phyloP scores from a whole-genome alignment of 2,113 vertebrate genomes.

The Stomatorhinus ivindoensis region DNA sequence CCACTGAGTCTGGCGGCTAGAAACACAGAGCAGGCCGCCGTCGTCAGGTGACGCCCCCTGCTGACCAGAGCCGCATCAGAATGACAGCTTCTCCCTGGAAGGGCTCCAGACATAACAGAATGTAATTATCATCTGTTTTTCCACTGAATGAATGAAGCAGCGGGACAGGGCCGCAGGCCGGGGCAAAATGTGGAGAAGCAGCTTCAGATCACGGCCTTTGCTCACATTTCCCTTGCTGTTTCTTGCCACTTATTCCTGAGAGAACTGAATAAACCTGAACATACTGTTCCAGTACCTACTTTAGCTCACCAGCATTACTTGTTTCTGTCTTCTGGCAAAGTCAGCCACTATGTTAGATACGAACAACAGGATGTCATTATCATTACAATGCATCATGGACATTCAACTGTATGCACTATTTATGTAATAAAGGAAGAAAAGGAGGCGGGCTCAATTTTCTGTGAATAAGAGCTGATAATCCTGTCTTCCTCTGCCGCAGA shows the following conservation, averaged over 20 bases:
- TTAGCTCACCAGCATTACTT: not conserved
- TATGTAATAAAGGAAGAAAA: not conserved
- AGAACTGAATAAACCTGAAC: not conserved
- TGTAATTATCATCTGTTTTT: conserved; percentile 1
- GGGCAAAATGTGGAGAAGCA: not conserved
- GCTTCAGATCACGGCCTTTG: not conserved
- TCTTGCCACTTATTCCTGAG: not conserved
- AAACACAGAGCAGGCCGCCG: not conserved
- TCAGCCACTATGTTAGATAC: not conserved
- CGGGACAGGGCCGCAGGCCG: not conserved
- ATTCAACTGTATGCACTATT: not conserved
- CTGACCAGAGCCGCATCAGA: not conserved
- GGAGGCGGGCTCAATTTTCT: not conserved
- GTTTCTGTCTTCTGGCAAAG: not conserved
- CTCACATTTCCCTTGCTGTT: not conserved
- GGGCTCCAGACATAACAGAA: not conserved
- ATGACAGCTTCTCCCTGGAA: not conserved
- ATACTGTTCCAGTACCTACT: not conserved
- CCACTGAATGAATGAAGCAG: not conserved
- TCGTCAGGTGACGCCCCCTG: not conserved
- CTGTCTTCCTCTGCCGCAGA: not conserved
- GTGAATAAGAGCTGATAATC: not conserved
- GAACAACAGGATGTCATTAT: not conserved
- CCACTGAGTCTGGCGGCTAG: not conserved
- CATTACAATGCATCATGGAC: not conserved